Base-by-base conservation (phyloP, 2,888 invertebrate species). In the Dermolepida albohirtum region DNA sequence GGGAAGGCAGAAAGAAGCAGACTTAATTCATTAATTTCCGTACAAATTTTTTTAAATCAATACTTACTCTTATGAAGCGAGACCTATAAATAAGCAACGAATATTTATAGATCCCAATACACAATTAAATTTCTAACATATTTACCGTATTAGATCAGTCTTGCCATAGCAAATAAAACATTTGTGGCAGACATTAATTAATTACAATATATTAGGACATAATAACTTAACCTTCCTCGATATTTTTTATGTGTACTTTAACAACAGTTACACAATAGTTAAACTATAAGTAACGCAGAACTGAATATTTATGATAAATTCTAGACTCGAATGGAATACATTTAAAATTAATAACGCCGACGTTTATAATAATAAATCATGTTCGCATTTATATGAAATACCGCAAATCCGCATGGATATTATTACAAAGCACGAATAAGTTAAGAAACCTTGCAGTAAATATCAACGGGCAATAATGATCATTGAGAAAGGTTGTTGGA, bases 371-470 rank as follows among this genome's bases (percentile, higher is more conserved):
- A 57, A 66, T 66, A 66, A 66, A 66, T 66, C 66, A 57, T 50
- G 51, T 64, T 40, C 47, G 41, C 49, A 55, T 55, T 49, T 50
- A 44, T 66, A 57, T 57, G 41, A 57, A 57, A 66, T 57, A 66
- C 49, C 40, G 50, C 50, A 66, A 66, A 66, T 66, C 66, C 66
- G 66, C 66, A 57, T 49, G 57, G 50, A 57, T 55, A 50, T 40
- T 57, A 49, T 41, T 59, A 29, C 59, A 29, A 47, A 16, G 44
- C 47, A 29, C 14, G 59, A 44, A 47, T 55, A 55, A 50, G 40
- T 66, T 66, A 49, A 57, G 50, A 66, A 66, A 57, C 66, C 66
- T 66, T 66, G 66, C 59, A 40, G 50, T 57, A 57, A 66, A 66
- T 66, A 66, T 57, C 49, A 49, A 50, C 47, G 59, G 39, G 66